A percentile compares a stretch with the other conserved stretches of the same genome.
Evolutionary conservation across 2,888 invertebrate species (phyloP).

Genomic region (Pycnomerus fuliginosus): DNA sequence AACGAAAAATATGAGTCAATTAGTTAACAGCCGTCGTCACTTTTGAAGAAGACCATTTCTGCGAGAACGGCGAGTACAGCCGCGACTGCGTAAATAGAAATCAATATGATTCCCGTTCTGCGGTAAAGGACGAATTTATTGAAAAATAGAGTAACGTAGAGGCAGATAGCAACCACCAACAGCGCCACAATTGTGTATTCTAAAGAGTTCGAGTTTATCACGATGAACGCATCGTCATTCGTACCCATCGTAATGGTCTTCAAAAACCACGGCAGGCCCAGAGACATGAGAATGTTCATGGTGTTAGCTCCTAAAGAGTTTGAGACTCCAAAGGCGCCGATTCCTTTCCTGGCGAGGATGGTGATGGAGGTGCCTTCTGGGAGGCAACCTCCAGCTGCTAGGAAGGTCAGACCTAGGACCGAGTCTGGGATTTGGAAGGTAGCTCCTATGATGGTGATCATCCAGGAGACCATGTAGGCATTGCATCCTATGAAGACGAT

Average conservation of each 20-base stretch:
- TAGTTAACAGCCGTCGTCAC: neutral
- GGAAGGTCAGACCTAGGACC: constrained; percentile 87
- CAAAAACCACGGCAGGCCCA: constrained; percentile 84
- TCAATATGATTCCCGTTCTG: constrained; percentile 65
- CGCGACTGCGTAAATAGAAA: constrained; percentile 67
- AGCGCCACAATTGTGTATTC: constrained; percentile 80
- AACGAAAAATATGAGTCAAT: too few species aligned
- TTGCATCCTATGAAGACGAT: constrained; percentile 82
- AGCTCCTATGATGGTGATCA: constrained; percentile 82
- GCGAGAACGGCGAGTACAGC: constrained; percentile 75
- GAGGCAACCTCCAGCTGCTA: constrained; percentile 87
- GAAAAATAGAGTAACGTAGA: constrained; percentile 68
- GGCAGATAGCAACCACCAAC: constrained; percentile 68
- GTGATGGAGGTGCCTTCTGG: constrained; percentile 83
- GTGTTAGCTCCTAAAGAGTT: constrained; percentile 86
- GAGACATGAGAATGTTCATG: constrained; percentile 77
- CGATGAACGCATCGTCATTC: constrained; percentile 54
- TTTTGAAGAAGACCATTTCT: constrained; percentile 60
- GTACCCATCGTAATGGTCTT: constrained; percentile 61
- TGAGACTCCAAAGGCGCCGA: constrained; percentile 81
- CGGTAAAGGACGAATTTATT: constrained; percentile 72
- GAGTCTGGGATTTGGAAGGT: constrained; percentile 81
- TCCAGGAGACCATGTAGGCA: constrained; percentile 90
- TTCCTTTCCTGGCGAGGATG: constrained; percentile 84
- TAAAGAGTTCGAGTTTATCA: constrained; percentile 76